A percentile compares a stretch with the other conserved stretches of the same genome.
These are phyloP conservation scores for Mus caroli DNA, from an alignment of 2,797 vertebrate species.

Conservation along the genomic window DNA sequence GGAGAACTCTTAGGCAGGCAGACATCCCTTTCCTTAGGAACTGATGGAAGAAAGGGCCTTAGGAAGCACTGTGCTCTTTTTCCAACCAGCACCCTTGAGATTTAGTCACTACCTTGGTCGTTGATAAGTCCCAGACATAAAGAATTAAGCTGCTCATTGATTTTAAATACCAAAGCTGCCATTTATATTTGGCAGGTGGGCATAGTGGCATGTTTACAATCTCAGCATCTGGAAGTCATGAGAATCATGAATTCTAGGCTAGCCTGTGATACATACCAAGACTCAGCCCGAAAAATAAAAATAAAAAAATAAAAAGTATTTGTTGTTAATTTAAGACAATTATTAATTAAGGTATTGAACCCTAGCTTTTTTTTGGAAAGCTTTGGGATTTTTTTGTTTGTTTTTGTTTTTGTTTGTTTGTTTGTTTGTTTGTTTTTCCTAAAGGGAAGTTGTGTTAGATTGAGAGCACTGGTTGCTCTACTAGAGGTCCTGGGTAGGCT, in stretches of 20 bases:
- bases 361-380: background rate
- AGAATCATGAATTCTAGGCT: background rate
- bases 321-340: no score
- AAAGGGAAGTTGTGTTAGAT: background rate
- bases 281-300: background rate
- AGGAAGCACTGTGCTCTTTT: background rate
- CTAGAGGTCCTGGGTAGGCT: background rate
- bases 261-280: background rate
- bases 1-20: background rate
- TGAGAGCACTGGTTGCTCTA: background rate
- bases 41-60: background rate
- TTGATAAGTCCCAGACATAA: background rate
- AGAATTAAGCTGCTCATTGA: background rate
- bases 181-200: background rate
- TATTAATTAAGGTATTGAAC: background rate
- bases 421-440: background rate
- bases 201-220: background rate
- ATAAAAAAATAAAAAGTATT: background rate
- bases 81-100: background rate
- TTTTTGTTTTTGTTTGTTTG: background rate
- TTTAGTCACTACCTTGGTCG: background rate
- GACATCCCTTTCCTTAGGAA: background rate
- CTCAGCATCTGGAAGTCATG: background rate
- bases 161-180: background rate
- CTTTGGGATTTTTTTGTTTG: background rate